Conservation (phyloP, 2,888 invertebrate species). For the Drosophila nr. perissopoda region DNA sequence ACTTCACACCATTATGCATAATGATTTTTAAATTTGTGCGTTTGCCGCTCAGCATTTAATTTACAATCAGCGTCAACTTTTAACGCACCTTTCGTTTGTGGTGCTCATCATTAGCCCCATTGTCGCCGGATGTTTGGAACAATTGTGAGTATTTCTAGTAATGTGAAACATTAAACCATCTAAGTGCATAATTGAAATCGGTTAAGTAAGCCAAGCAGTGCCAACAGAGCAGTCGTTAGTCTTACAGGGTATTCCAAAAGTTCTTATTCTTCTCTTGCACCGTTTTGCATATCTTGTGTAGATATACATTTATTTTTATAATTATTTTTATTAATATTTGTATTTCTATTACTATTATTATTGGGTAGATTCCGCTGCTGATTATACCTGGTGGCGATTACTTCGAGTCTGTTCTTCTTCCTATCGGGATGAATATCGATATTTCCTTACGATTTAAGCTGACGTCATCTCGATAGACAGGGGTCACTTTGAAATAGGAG, state of each 20-base stretch:
- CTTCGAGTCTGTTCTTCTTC: not conserved
- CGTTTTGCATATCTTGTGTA: not conserved
- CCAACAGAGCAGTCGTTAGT: not conserved
- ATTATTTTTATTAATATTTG: not conserved
- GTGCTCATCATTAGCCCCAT: constrained; percentile 38
- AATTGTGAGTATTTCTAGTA: constrained; percentile 35
- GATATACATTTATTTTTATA: not conserved
- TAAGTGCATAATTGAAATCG: constrained; percentile 11
- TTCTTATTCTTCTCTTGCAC: not conserved
- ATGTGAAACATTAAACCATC: not conserved
- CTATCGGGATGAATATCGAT: not conserved
- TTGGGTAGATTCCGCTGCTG: not conserved
- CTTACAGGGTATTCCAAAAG: not conserved
- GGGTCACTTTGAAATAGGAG: not conserved
- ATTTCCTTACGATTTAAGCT: not conserved
- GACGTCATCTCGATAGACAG: too few relatives aligned
- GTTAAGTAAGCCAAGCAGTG: not conserved
- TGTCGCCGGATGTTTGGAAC: constrained; percentile 50
- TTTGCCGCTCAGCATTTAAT: constrained; percentile 47
- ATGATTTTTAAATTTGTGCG: constrained; percentile 48
- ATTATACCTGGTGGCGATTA: not conserved
- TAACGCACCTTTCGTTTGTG: constrained; percentile 15
- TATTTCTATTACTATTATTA: not conserved
- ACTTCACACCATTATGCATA: constrained; percentile 55
- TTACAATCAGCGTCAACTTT: constrained; percentile 45